A percentile compares a stretch with the other conserved stretches of the same genome.
phyloP scores from a whole-genome alignment of 2,113 vertebrate genomes.

The Willisornis vidua region DNA sequence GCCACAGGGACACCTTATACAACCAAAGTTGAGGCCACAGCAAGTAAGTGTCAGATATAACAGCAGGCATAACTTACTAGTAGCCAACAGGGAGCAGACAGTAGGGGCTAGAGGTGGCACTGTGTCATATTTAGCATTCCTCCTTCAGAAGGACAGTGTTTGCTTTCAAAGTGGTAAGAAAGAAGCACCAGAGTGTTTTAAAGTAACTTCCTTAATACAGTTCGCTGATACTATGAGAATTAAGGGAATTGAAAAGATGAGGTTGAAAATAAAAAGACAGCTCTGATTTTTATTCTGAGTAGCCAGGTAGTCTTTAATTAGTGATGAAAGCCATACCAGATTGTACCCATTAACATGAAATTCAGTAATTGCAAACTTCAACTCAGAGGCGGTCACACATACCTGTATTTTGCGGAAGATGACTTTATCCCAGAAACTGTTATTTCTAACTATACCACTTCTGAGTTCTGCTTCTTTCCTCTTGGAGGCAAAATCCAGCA shows the following conservation, averaged over 20 bases:
- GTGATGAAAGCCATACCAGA: not conserved
- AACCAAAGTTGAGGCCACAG: not conserved
- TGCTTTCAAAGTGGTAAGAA: not conserved
- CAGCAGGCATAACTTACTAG: not conserved
- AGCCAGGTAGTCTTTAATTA: not conserved
- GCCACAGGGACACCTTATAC: not conserved
- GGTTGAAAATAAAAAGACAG: not conserved
- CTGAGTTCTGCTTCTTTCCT: conserved; percentile 93
- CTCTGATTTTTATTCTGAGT: not conserved
- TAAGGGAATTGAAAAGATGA: not conserved
- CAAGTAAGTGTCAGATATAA: not conserved
- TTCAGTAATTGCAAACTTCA: not conserved
- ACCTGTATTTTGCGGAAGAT: conserved; percentile 98
- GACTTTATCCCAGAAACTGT: conserved; percentile 95
- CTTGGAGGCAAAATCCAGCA: conserved; percentile 92
- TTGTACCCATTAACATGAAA: not conserved
- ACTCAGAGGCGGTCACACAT: not conserved
- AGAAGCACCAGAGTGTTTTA: not conserved
- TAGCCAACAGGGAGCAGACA: not conserved
- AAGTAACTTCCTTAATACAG: not conserved
- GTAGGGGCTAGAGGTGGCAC: not conserved
- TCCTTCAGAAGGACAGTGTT: not conserved
- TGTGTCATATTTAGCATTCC: not conserved
- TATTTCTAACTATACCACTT: conserved; percentile 87
- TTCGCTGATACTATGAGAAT: not conserved